Percentiles rank a stretch among this genome's conserved stretches.
Conservation (phyloP, 2,888 invertebrate species). For the Villa cingulata region DNA sequence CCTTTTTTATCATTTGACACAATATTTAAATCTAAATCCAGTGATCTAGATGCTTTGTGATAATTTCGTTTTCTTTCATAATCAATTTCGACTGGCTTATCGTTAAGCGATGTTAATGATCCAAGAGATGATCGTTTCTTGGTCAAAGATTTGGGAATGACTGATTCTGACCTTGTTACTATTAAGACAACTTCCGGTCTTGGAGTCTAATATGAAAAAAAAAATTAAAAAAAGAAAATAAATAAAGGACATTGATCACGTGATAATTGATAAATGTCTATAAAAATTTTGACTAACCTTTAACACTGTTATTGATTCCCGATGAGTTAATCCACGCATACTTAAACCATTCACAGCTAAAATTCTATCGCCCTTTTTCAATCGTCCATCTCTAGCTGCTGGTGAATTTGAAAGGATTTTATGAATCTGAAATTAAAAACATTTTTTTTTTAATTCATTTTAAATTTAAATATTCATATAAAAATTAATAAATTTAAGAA, state of each 20-base stretch:
- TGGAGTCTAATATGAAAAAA: conserved; percentile 44
- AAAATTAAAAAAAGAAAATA: neutral
- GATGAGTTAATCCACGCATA: conserved; percentile 72
- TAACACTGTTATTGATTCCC: conserved; percentile 72
- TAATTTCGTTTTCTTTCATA: conserved; percentile 32
- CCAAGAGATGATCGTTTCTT: conserved; percentile 35
- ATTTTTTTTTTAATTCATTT: neutral
- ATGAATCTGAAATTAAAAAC: conserved; percentile 50
- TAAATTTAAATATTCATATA: too few species aligned
- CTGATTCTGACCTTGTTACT: conserved; percentile 45
- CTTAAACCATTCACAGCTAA: conserved; percentile 76
- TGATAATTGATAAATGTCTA: neutral
- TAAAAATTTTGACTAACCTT: conserved; percentile 44
- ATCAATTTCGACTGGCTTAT: conserved; percentile 30
- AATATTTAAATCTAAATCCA: conserved; percentile 33
- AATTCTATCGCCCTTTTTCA: conserved; percentile 78
- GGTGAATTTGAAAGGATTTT: conserved; percentile 74
- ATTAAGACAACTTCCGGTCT: conserved; percentile 66
- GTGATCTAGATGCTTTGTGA: conserved; percentile 33
- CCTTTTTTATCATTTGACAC: conserved; percentile 27
- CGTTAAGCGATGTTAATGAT: conserved; percentile 33
- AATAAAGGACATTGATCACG: neutral
- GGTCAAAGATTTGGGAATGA: conserved; percentile 28
- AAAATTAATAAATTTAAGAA: too few species aligned
- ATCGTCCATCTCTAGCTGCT: conserved; percentile 71